Percentiles rank a stretch among this genome's conserved stretches.
Evolutionary conservation across 2,113 vertebrate species (phyloP).

Genomic region (Pyxicephalus adspersus): DNA sequence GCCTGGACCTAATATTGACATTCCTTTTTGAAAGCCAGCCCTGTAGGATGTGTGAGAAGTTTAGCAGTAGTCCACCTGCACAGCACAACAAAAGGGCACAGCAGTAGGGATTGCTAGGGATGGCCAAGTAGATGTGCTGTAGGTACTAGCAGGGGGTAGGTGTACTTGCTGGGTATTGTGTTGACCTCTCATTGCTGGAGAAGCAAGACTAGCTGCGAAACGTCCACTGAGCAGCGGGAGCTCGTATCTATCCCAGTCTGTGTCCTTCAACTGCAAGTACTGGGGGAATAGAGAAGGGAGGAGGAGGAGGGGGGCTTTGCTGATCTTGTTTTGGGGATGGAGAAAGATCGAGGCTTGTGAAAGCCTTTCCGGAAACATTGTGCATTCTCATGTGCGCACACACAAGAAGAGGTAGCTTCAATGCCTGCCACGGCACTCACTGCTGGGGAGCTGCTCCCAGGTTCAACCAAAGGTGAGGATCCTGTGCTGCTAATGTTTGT

Average conservation of each 20-base stretch:
- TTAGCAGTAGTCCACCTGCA: conserved; percentile 39
- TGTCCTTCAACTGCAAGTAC: conserved; percentile 45
- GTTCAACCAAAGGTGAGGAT: conserved; percentile 53
- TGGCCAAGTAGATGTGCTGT: conserved; percentile 56
- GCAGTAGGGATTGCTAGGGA: not conserved
- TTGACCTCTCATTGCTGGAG: conserved; percentile 53
- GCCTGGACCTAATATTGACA: not conserved
- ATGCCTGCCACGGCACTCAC: conserved; percentile 42
- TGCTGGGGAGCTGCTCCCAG: conserved; percentile 49
- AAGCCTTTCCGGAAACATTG: conserved; percentile 50
- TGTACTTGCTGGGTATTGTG: conserved; percentile 37
- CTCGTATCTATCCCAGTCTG: conserved; percentile 42
- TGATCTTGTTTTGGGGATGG: conserved; percentile 56
- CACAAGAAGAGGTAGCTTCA: conserved; percentile 38
- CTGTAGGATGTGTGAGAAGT: not conserved
- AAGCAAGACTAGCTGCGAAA: conserved; percentile 55
- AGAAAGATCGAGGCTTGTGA: conserved; percentile 54
- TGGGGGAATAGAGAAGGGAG: conserved; percentile 44
- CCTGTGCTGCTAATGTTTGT: not conserved
- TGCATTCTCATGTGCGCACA: conserved; percentile 49
- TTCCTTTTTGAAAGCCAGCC: not conserved
- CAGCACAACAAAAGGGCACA: not conserved
- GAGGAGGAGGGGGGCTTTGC: conserved; percentile 46
- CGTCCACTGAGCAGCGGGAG: conserved; percentile 41
- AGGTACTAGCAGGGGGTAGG: conserved; percentile 50